phyloP scores from a whole-genome alignment of 2,797 vertebrate genomes.

The Lagocephalus sceleratus region DNA sequence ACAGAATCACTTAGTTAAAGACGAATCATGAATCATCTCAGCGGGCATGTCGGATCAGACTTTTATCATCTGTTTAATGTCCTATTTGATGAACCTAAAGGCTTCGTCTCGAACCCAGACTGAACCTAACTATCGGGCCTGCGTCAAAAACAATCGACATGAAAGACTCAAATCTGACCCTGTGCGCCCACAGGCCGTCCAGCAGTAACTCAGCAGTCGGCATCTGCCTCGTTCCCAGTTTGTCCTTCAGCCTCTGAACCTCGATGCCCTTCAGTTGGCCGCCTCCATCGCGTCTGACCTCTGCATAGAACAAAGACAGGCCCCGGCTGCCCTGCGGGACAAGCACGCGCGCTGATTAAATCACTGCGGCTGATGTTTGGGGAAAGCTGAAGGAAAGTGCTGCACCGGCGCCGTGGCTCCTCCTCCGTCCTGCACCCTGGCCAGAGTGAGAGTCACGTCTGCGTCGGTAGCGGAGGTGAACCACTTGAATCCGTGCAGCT shows the following conservation, averaged over 20 bases:
- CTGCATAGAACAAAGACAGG: slow-evolving; percentile 84
- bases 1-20: background rate
- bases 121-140: background rate
- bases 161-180: slow-evolving; percentile 59
- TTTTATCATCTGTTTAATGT: background rate
- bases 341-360: background rate
- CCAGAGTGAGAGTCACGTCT: slow-evolving; percentile 83
- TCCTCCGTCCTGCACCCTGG: slow-evolving; percentile 68
- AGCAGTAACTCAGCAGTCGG: slow-evolving; percentile 87
- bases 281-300: slow-evolving; percentile 68
- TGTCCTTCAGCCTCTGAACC: slow-evolving; percentile 86
- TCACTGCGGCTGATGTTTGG: background rate
- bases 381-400: background rate
- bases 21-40: background rate
- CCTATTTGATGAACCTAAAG: background rate
- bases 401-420: slow-evolving; percentile 71
- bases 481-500: slow-evolving; percentile 86
- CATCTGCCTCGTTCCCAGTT: slow-evolving; percentile 85
- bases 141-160: background rate
- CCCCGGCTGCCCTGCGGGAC: slow-evolving; percentile 75
- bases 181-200: slow-evolving; percentile 77
- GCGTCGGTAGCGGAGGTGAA: slow-evolving; percentile 88
- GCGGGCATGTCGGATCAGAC: background rate
- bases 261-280: slow-evolving; percentile 80
- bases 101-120: background rate